phyloP scores from a whole-genome alignment of 2,888 invertebrate genomes.

The Drosophila seclusa region DNA sequence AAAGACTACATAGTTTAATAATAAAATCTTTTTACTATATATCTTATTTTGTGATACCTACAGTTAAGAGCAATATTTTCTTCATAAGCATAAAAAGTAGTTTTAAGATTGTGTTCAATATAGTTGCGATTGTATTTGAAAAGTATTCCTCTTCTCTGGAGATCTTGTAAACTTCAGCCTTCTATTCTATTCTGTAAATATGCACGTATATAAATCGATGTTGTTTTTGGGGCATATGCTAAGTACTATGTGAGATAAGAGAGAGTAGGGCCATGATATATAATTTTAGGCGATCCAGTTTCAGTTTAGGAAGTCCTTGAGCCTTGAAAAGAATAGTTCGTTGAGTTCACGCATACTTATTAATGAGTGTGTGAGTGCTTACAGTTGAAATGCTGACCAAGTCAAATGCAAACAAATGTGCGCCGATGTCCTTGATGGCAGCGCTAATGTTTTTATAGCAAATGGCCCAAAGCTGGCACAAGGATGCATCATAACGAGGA shows the following conservation, averaged over 20 bases:
- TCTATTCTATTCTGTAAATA: not conserved
- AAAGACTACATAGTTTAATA: not conserved
- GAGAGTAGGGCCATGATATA: not conserved
- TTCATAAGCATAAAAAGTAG: not conserved
- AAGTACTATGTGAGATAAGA: not conserved
- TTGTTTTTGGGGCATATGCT: not conserved
- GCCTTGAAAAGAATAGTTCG: constrained; percentile 5
- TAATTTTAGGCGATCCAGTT: constrained; percentile 16
- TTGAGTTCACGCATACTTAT: constrained; percentile 35
- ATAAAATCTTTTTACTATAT: not conserved
- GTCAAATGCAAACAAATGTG: constrained; percentile 69
- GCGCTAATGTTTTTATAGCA: constrained; percentile 67
- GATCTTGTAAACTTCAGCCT: not conserved
- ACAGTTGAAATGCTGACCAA: constrained; percentile 53
- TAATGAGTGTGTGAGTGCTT: constrained; percentile 52
- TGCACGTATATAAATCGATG: not conserved
- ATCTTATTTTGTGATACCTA: too few relatives aligned
- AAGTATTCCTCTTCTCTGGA: not conserved
- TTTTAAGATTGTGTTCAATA: not conserved
- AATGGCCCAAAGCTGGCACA: constrained; percentile 31
- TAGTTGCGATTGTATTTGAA: not conserved
- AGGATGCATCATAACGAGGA: constrained; percentile 36
- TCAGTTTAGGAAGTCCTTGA: constrained; percentile 27
- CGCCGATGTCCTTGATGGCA: constrained; percentile 67
- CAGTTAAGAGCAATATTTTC: too few relatives aligned